These are phyloP conservation scores for Prunella fulvescens DNA, from an alignment of 2,113 vertebrate genomes.

Conservation along the genomic window DNA sequence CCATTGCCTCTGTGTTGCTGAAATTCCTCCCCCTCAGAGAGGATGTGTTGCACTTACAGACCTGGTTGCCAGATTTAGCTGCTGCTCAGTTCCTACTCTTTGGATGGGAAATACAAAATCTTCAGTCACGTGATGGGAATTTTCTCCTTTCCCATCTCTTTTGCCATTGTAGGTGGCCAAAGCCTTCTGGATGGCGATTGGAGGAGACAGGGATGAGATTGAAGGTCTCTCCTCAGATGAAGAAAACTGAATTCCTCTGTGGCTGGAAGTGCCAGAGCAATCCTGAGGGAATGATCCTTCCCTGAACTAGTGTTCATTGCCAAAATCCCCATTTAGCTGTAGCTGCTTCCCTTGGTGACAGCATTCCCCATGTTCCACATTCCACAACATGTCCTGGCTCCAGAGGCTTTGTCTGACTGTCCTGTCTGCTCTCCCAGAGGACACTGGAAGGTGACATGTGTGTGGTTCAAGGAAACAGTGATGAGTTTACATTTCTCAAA, in stretches of 20 bases:
- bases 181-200: conserved; percentile 98
- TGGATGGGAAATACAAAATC: neutral
- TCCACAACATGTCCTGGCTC: neutral
- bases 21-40: neutral
- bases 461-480: neutral
- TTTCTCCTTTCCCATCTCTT: neutral
- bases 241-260: conserved; percentile 75
- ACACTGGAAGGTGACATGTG: neutral
- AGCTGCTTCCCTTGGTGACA: neutral
- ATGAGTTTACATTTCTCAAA: neutral
- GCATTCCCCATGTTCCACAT: neutral
- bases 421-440: neutral
- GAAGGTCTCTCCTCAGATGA: conserved; percentile 93
- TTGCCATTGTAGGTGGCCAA: conserved; percentile 85
- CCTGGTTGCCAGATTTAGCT: rapidly evolving
- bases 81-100: neutral
- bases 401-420: neutral
- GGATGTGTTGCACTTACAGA: neutral
- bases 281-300: neutral
- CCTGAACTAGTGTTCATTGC: neutral
- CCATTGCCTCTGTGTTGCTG: neutral
- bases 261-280: neutral
- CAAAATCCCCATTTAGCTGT: neutral
- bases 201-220: conserved; percentile 94
- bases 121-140: neutral